phyloP scores from a whole-genome alignment of 2,797 vertebrate genomes.

The Hydrolagus colliei region DNA sequence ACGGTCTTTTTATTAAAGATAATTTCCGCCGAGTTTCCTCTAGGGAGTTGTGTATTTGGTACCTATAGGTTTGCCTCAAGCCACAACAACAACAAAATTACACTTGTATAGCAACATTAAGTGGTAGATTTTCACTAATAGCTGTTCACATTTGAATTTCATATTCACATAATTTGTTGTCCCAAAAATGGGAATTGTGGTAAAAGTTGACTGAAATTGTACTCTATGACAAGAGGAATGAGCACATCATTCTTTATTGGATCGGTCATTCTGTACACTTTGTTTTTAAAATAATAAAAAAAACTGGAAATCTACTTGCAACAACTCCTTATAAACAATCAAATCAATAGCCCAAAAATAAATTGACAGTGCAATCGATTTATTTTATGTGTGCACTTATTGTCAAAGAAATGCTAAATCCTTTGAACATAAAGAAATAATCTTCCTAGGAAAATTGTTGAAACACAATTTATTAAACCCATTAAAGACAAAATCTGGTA shows the following conservation, averaged over 20 bases:
- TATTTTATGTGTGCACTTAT: slow-evolving; percentile 4
- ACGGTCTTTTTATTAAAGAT: background rate
- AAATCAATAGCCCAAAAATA: background rate
- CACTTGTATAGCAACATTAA: slow-evolving; percentile 34
- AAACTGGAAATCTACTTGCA: background rate
- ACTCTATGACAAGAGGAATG: slow-evolving; percentile 35
- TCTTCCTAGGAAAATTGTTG: background rate
- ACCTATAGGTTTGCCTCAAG: slow-evolving; percentile 43
- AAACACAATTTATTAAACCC: background rate
- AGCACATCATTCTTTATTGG: slow-evolving; percentile 42
- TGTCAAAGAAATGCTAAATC: background rate
- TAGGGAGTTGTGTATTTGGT: background rate
- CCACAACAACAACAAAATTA: background rate
- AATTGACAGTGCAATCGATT: background rate
- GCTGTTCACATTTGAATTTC: slow-evolving; percentile 48
- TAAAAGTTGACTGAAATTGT: slow-evolving; percentile 57
- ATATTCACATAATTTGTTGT: slow-evolving; percentile 40
- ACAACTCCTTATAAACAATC: background rate
- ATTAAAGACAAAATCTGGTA: background rate
- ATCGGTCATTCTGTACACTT: slow-evolving; percentile 55
- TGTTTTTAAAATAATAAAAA: slow-evolving; percentile 55
- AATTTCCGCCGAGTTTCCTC: background rate
- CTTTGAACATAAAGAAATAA: background rate
- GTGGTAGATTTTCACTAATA: slow-evolving; percentile 42
- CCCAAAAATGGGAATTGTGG: slow-evolving; percentile 44